Evolutionary conservation across 2,797 vertebrate genomes (phyloP).

Genomic region (Potorous gilbertii): DNA sequence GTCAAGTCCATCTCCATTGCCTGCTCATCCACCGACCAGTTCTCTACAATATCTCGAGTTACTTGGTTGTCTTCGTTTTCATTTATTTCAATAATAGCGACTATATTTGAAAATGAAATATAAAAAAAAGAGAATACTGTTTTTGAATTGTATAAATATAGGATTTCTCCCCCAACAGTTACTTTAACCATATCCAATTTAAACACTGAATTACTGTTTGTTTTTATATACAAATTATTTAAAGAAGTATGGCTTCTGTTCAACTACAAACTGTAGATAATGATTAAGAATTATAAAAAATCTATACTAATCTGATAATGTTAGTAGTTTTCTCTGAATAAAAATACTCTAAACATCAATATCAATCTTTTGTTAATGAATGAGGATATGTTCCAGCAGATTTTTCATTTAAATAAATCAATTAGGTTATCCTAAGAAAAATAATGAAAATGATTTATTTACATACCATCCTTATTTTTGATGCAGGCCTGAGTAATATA

Average conservation of each 20-base stretch:
- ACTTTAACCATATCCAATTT: constrained; percentile 36
- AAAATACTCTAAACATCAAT: constrained; percentile 9
- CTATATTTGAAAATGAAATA: constrained; percentile 84
- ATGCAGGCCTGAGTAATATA: constrained; percentile 91
- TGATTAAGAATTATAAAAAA: constrained; percentile 34
- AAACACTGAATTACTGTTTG: constrained; percentile 40
- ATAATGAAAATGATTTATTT: constrained; percentile 28
- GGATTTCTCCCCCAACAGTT: constrained; percentile 29
- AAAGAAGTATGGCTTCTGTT: constrained; percentile 28
- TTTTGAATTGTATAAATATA: constrained; percentile 64
- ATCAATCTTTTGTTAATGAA: constrained; percentile 17
- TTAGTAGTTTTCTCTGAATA: no score
- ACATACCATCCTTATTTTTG: constrained; percentile 92
- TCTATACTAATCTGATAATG: constrained; percentile 44
- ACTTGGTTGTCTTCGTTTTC: constrained; percentile 90
- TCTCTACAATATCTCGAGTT: constrained; percentile 89
- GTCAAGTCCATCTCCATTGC: constrained; percentile 94
- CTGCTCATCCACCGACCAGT: constrained; percentile 95
- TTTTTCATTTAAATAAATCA: constrained; percentile 37
- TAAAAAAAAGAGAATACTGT: constrained; percentile 45
- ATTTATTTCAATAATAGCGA: constrained; percentile 88
- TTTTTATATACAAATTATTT: background rate
- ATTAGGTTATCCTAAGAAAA: constrained; percentile 27
- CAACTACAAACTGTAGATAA: constrained; percentile 18
- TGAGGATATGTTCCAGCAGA: constrained; percentile 30